These are phyloP conservation scores for Psix sp. DNA, from an alignment of 1,140 invertebrate species.

Conservation along the genomic window DNA sequence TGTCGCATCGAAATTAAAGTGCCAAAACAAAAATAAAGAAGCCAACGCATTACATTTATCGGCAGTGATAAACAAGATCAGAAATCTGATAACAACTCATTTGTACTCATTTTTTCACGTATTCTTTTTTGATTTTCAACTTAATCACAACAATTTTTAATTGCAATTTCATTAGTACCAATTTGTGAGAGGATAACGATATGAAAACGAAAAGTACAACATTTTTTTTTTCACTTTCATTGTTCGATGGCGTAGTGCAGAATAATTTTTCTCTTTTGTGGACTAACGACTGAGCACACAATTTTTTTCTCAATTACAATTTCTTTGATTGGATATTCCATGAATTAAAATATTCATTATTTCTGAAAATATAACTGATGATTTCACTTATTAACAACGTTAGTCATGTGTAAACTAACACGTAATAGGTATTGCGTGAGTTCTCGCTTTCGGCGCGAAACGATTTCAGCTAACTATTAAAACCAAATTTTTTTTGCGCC, in stretches of 20 bases:
- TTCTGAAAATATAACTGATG: conserved; percentile 46
- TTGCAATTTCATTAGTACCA: no score
- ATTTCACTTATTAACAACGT: conserved; percentile 53
- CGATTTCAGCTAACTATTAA: conserved; percentile 51
- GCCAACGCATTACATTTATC: conserved; percentile 45
- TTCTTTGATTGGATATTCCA: conserved; percentile 21
- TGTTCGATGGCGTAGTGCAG: no score
- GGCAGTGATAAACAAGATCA: conserved; percentile 46
- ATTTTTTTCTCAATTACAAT: no score
- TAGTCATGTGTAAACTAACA: conserved; percentile 52
- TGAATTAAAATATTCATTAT: conserved; percentile 41
- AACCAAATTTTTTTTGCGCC: conserved; percentile 21
- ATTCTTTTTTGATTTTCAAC: no score
- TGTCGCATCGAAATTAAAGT: conserved; percentile 53
- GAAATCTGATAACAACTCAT: conserved; percentile 12
- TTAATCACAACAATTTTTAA: no score
- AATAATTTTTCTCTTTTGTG: no score
- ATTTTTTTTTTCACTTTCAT: no score
- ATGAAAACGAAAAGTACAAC: no score
- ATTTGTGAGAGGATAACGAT: no score
- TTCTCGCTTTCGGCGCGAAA: conserved; percentile 53
- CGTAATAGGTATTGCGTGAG: conserved; percentile 44
- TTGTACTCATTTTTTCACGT: no score
- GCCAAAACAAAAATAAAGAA: conserved; percentile 39
- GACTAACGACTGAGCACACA: no score